Evolutionary conservation across 2,797 vertebrate species (phyloP).

Genomic region (Gambelia wislizenii): DNA sequence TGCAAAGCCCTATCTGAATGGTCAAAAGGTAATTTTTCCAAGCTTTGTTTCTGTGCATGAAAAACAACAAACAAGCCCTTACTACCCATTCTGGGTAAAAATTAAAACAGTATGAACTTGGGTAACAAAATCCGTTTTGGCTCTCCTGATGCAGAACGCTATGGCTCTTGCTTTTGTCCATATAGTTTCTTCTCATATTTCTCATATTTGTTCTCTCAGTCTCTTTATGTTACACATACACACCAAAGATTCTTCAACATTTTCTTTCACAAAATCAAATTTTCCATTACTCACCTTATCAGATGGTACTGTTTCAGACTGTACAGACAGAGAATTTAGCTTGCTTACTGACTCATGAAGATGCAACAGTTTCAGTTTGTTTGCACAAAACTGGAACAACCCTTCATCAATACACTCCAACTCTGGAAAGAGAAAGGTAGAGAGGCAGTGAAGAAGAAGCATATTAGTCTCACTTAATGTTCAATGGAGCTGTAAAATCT

Average conservation of each 20-base stretch:
- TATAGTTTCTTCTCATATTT: not conserved
- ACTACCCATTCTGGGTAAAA: not conserved
- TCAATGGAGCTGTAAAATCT: conserved; percentile 1
- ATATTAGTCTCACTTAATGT: conserved; percentile 32
- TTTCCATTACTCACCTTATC: conserved; percentile 79
- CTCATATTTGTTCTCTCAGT: no score
- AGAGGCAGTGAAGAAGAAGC: conserved; percentile 15
- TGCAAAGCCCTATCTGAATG: no score
- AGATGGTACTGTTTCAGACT: conserved; percentile 62
- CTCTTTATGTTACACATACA: not conserved
- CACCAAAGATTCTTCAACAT: not conserved
- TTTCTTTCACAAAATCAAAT: not conserved
- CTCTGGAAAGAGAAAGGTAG: conserved; percentile 75
- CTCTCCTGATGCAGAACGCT: not conserved
- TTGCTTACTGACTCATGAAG: conserved; percentile 89
- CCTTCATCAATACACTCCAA: conserved; percentile 88
- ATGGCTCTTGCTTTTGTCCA: not conserved
- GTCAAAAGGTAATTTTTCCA: no score
- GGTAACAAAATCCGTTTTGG: not conserved
- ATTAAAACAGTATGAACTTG: not conserved
- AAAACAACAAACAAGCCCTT: not conserved
- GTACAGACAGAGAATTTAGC: conserved; percentile 78
- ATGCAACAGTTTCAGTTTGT: conserved; percentile 88
- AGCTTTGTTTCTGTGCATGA: no score
- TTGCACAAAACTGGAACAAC: conserved; percentile 89